A percentile compares a stretch with the other conserved stretches of the same genome.
These are phyloP conservation scores for Alaudala cheleensis DNA, from an alignment of 2,113 vertebrate genomes.

Conservation along the genomic window DNA sequence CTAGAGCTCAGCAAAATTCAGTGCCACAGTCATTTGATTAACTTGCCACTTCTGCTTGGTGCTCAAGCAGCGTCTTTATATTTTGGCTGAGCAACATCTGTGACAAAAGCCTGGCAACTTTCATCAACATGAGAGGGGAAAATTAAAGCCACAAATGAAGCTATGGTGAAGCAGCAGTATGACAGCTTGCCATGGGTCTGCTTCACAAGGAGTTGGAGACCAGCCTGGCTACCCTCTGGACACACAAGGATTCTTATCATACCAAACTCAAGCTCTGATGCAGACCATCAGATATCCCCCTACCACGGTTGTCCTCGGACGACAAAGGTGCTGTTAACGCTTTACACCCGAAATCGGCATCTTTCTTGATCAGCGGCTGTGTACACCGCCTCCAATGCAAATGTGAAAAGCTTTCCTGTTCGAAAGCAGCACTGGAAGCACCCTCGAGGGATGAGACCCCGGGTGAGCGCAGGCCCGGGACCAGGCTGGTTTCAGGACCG, in stretches of 20 bases:
- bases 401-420: rapidly evolving
- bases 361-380: neutral
- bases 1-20: neutral
- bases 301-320: neutral
- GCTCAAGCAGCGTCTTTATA: neutral
- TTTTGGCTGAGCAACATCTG: neutral
- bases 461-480: neutral
- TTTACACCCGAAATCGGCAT: neutral
- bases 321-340: neutral
- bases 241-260: neutral
- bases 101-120: neutral
- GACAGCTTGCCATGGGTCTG: neutral
- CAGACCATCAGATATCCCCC: neutral
- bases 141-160: neutral
- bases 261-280: neutral
- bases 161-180: neutral
- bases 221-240: neutral
- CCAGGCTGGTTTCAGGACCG: neutral
- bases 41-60: neutral
- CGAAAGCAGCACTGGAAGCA: neutral
- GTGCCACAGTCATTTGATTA: neutral
- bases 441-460: neutral
- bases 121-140: rapidly evolving
- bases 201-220: neutral
- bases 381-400: neutral